These are phyloP conservation scores for Rhagonycha fulva DNA, from an alignment of 2,888 invertebrate species.

Conservation along the genomic window DNA sequence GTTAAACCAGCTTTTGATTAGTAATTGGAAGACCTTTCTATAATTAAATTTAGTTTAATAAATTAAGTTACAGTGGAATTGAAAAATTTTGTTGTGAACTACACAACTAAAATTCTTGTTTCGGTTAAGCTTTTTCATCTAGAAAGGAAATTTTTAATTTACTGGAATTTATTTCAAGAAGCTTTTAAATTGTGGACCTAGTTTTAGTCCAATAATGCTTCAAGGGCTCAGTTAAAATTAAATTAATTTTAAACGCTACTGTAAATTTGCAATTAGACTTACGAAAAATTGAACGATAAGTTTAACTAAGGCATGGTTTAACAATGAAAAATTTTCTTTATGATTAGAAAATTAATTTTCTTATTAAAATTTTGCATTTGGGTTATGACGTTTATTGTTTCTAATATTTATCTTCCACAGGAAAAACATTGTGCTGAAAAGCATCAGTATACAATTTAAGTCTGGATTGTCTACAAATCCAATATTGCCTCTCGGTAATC, in stretches of 20 bases:
- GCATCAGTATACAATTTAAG: no score
- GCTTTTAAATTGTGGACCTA: not conserved
- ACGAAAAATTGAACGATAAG: not conserved
- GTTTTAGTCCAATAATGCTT: not conserved
- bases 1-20: not conserved
- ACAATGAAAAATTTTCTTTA: not conserved
- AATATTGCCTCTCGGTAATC: no score
- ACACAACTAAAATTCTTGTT: not conserved
- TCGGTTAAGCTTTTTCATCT: not conserved
- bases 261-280: not conserved
- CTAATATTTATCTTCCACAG: no score
- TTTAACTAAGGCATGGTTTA: not conserved
- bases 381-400: no score
- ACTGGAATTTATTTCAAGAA: not conserved
- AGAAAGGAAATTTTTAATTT: not conserved
- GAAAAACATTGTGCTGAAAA: no score
- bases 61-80: not conserved
- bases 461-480: no score
- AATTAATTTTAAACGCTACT: not conserved
- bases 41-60: not conserved
- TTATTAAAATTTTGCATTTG: no score
- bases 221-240: not conserved
- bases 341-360: no score
- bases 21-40: not conserved
- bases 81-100: not conserved